Evolutionary conservation across 2,113 vertebrate genomes (phyloP).

Genomic region (Hylia prasina): DNA sequence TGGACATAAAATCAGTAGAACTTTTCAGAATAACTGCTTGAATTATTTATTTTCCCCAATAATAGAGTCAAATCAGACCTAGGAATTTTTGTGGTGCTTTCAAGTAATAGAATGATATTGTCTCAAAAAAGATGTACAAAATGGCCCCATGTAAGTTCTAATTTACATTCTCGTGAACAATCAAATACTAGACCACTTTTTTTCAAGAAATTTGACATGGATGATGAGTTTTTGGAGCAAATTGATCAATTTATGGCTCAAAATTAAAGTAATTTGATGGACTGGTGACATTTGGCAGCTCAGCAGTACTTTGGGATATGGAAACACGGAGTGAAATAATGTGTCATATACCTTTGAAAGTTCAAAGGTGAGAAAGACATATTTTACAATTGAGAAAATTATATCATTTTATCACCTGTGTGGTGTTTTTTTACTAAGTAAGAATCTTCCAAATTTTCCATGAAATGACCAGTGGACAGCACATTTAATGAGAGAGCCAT

Average conservation of each 20-base stretch:
- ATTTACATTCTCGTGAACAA: neutral
- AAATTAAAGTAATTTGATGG: neutral
- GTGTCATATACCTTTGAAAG: neutral
- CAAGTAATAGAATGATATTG: neutral
- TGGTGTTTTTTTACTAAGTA: rapidly evolving
- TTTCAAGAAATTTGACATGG: neutral
- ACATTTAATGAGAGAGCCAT: neutral
- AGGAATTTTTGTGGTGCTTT: neutral
- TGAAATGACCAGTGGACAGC: neutral
- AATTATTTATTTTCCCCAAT: neutral
- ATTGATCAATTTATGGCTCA: neutral
- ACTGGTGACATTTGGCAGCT: neutral
- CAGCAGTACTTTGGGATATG: neutral
- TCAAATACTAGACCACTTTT: neutral
- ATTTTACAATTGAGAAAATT: neutral
- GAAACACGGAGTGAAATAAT: neutral
- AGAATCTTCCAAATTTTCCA: neutral
- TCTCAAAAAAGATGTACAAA: neutral
- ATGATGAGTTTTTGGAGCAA: neutral
- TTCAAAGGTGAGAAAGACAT: neutral
- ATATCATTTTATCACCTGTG: neutral
- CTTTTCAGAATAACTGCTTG: neutral
- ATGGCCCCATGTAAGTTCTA: neutral
- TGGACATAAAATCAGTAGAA: neutral
- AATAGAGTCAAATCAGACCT: neutral